Evolutionary conservation across 2,113 vertebrate species (phyloP), one percentile per base, ranked within the genome.

Genomic region (Gallinago jamesoni): DNA sequence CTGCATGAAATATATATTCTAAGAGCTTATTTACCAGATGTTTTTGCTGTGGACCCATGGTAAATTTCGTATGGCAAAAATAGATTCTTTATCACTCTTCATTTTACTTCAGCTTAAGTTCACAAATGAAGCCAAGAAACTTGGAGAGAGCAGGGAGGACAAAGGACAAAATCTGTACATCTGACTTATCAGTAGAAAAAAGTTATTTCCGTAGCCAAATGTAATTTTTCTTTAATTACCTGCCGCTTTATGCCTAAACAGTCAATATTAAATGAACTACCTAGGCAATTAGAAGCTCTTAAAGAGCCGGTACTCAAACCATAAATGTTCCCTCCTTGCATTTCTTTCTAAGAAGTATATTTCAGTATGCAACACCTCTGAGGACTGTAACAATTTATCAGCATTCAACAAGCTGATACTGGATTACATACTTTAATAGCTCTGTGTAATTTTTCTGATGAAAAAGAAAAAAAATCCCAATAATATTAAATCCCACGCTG

Each of bases 301-400:
- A 7, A 67, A 67, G 15, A 78, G 12, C 22, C 6, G 2, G 7
- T 50, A 56, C 11, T 72, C 20, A n/a, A 55, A 47, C 14, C 18
- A 13, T 69, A 70, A 47, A 16, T 9, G 19, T 47, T 28, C 9
- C 60, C 30, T 15, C 7, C 28, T 78, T 24, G 30, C 3, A 12
- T 30, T 62, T 62, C 4, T 59, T 81, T 67, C 60, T 67, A 25
- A 45, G 57, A 28, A 81, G 37, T 37, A 60, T 57, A 4, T 81
- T 63, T 74, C 12, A 25, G 25, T 22, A 43, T 12, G 50, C 13
- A 79, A 30, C 35, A 67, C 3, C 20, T 59, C 56, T 63, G 37
- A 70, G 53, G 15, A 22, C 4, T 69, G 18, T 8, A 41, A 18
- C 0, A 0, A 35, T 11, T 39, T 73, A 62, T 41, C 10, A n/a